Base-by-base conservation (phyloP, 2,888 invertebrate species). In the Chrysolina oricalcia region DNA sequence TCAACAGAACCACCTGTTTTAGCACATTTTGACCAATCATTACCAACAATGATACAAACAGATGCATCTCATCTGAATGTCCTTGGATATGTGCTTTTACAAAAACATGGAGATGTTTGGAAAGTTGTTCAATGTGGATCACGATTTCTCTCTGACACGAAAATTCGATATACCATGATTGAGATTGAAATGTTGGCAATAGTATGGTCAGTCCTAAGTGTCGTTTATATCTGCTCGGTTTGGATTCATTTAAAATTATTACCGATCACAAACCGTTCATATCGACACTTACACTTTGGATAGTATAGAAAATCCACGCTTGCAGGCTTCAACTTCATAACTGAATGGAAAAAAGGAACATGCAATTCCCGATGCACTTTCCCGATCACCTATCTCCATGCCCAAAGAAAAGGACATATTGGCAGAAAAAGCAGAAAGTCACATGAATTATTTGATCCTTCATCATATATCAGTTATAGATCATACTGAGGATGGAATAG, bases 101-200 rank as follows among this genome's bases (percentile, higher is more conserved):
- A 63, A 63, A 40, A 40, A 10, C 41, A 63, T 41, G 63, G 11
- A n/a, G 27, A 35, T 35, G 40, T 9, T 35, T 35, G 35, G 63
- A 63, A 63, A 35, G 17, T 41, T 8, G 19, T 63, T 10, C 41
- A 63, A 27, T 63, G 63, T 63, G 41, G 63, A 6, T 63, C 40
- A 40, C 27, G 63, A 10, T 63, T 63, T 40, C 2, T 63, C 1
- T 41, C 63, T 9, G 63, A 63, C 9, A 17, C 23, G 8, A n/a
- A 62, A 23, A 23, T 17, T 11, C 3, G 63, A 40, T 40, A 63
- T 35, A 17, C 13, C 15, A 63, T 15, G 15, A 63, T 63, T 17
- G 35, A 59, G 13, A 11, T 63, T 15, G 40, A 63, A 63, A 9
- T 63, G 5, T n/a, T 63, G n/a, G 63, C n/a, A 17, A 40, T 63